Base-by-base conservation (phyloP, 1,140 invertebrate genomes). In the Drosophila sulfurigaster region DNA sequence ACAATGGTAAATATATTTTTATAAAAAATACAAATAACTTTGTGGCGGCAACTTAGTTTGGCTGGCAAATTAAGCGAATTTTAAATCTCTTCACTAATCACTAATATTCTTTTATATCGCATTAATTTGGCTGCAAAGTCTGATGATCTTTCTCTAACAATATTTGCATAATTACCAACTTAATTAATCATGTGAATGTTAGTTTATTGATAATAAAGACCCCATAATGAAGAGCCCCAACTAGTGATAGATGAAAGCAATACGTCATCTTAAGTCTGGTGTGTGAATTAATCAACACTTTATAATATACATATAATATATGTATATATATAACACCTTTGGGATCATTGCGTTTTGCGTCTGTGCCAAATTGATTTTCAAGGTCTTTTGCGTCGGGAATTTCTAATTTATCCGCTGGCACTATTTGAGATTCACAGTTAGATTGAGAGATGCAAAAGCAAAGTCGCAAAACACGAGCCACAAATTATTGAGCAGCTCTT, bases 341-440 rank as follows among this genome's bases (percentile, higher is more conserved):
- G n/a, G 8, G 35, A 32, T 32, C n/a, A 8, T 5, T 8, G 30
- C 46, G 59, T 43, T 43, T 62, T 35, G 51, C 65, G 16, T 58
- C 15, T 67, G 54, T 68, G 20, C 11, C n/a, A 43, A 62, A 25
- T 25, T 35, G 60, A 16, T 35, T 62, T 63, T 72, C 69, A 72
- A 66, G 69, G 69, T 72, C 62, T 72, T 51, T 30, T 48, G 3
- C 25, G 51, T 6, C 13, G 51, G 30, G 60, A 65, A 71, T 65
- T 71, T 65, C 51, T 48, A 32, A 46, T 13, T 45, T 54, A 20
- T 8, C 32, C 41, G 20, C 11, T 30, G 51, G 32, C 51, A 45
- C 45, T 30, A 16, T 45, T 16, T 35, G n/a, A 28, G 13, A 16
- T 10, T 46, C 15, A 3, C 5, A 52, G n/a, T 15, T 7, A 30